phyloP scores from a whole-genome alignment of 2,797 vertebrate species.

The Catostomus latipinnis region DNA sequence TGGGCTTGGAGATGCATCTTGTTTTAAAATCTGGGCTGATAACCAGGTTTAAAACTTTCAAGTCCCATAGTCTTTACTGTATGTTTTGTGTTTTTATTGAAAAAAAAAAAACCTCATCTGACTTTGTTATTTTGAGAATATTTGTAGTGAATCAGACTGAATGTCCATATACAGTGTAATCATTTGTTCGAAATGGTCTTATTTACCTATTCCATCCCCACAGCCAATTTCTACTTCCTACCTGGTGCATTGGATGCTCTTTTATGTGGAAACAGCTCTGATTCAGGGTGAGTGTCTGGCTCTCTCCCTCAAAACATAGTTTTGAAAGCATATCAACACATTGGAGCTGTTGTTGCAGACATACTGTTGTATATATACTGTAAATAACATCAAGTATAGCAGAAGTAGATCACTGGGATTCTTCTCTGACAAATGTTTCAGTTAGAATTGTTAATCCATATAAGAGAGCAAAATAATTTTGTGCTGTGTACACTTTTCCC shows the following conservation, averaged over 20 bases:
- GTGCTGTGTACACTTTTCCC: conserved; percentile 36
- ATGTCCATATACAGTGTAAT: not conserved
- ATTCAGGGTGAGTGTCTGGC: conserved; percentile 89
- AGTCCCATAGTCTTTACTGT: too few species aligned
- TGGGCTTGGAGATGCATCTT: too few species aligned
- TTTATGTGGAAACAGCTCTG: conserved; percentile 97
- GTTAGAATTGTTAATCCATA: not conserved
- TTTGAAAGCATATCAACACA: not conserved
- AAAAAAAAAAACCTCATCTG: too few species aligned
- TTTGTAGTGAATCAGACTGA: too few species aligned
- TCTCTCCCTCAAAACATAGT: not conserved
- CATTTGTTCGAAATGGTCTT: conserved; percentile 21
- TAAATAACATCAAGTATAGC: not conserved
- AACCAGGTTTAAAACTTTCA: too few species aligned
- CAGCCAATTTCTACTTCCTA: conserved; percentile 94
- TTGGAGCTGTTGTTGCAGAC: not conserved
- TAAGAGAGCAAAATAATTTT: conserved; percentile 61
- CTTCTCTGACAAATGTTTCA: too few species aligned
- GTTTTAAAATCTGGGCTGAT: too few species aligned
- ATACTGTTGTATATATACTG: not conserved
- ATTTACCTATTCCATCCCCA: conserved; percentile 45
- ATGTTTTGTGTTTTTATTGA: too few species aligned
- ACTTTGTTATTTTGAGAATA: too few species aligned
- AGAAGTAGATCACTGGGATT: not conserved
- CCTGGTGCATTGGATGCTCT: conserved; percentile 90